Conservation (phyloP, 2,888 invertebrate species). For the Biston stratarius region DNA sequence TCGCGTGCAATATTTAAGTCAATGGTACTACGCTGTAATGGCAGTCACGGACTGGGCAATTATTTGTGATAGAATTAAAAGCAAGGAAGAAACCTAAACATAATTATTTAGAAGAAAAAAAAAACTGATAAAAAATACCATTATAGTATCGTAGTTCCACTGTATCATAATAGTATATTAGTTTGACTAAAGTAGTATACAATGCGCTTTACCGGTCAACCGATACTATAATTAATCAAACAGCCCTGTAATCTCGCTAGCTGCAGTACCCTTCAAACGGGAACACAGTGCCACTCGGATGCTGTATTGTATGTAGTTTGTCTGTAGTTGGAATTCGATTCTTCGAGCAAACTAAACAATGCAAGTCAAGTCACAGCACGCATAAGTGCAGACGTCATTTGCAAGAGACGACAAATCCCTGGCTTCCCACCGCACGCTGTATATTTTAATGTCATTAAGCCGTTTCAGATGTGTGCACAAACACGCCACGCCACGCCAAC, state of each 20-base stretch:
- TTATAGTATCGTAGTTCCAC: no score
- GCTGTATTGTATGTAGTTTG: slow-evolving; percentile 6
- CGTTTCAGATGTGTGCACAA: slow-evolving; percentile 42
- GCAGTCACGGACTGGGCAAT: background rate
- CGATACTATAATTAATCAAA: no score
- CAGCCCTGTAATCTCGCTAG: no score
- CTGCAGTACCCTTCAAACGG: no score
- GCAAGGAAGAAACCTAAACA: no score
- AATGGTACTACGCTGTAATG: background rate
- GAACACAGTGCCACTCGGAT: no score
- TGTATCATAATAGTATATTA: no score
- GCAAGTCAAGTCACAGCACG: slow-evolving; percentile 8
- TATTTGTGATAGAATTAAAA: background rate
- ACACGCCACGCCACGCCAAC: slow-evolving; percentile 40
- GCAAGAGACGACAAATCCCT: slow-evolving; percentile 19
- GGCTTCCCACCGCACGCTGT: slow-evolving; percentile 16
- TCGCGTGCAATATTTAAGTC: no score
- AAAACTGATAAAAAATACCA: no score
- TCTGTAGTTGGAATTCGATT: slow-evolving; percentile 5
- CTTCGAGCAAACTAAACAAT: slow-evolving; percentile 9
- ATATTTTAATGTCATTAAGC: slow-evolving; percentile 49
- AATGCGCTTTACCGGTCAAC: no score
- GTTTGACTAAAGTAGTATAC: no score
- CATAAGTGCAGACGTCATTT: slow-evolving; percentile 25
- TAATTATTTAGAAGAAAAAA: no score